Evolutionary conservation across 1,140 invertebrate genomes (phyloP), one percentile per base, ranked within the genome.

Genomic region (Gryllus bimaculatus): DNA sequence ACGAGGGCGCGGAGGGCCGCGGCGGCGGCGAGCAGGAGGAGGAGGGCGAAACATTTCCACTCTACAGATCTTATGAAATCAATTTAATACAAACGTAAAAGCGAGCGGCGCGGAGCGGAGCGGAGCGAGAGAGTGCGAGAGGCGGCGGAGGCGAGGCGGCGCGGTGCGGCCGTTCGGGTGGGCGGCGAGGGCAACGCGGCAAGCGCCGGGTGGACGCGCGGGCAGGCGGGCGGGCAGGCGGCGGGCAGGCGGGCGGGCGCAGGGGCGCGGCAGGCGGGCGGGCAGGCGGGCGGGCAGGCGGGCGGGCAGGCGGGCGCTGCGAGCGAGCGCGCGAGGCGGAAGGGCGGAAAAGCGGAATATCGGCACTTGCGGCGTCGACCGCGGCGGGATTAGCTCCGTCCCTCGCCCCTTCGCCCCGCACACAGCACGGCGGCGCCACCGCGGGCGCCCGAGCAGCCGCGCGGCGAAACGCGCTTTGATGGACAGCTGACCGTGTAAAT

Each of bases 41-140:
- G 8, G 75, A 76, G 75, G 39, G 47, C 75, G 75, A 26, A 77
- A 77, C 76, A 20, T 47, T 54, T 77, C 20, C 76, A 47, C 76
- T 48, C 76, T 77, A 77, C 76, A 77, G 48, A 77, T 77, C 76
- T 77, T 77, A 77, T 77, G 76, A 77, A 77, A 77, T 77, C 76
- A 48, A 77, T 77, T 77, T 77, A 77, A 77, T 77, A 77, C 47
- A 49, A 47, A 48, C 48, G 76, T 48, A 54, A 77, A 20, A 48
- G 48, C 18, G n/a, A 77, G 18, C 39, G 48, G 39, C 47, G 8
- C 54, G 18, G 54, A 66, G 54, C 54, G 10, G 54, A 13, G 54
- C 54, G 54, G 54, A 66, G 18, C 10, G 54, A 66, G 10, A 18
- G 54, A 77, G 48, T 3, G 48, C 8, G 54, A 66, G 54, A 66